Base-by-base conservation (phyloP, 2,113 vertebrate species). In the Capra hircus region DNA sequence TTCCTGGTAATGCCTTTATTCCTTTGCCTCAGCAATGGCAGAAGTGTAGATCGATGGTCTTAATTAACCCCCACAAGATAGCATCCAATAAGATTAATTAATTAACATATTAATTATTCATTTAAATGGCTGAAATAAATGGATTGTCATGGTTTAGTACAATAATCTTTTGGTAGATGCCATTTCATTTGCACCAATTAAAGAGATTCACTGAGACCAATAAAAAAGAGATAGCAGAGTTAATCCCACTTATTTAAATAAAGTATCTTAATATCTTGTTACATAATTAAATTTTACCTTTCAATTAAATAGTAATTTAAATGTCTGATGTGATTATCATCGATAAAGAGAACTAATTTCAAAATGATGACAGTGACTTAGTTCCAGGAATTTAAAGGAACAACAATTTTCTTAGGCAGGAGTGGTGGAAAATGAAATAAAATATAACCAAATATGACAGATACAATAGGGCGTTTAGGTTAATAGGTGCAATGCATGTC, bases 401-500 rank as follows among this genome's bases (percentile, higher is more conserved):
- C n/a, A 82, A 55, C 23, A 77, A 14, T 52, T 95, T 88, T 67
- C 21, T 74, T 74, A 86, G n/a, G 43, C 87, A 27, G 33, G 13
- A 91, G 57, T 33, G 27, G 16, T 57, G 27, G 78, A 90, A 92
- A 87, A 59, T 28, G 9, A 95, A 82, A 95, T 78, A 88, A 88
- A 96, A 88, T 50, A 87, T 7, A 95, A 86, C 30, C 13, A 77
- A 33, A 36, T 93, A 94, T 88, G 77, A 86, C 13, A 74, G 43
- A 67, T 86, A 91, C 13, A 45, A 43, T 36, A 55, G 43, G 10
- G 57, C 28, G 12, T 55, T 94, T 78, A 92, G 57, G 74, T 90
- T 97, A 97, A 88, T 67, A 88, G 64, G 27, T 94, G 55, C 91
- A 87, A 33, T 89, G 5, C 59, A 43, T 62, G 60, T 97, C 67